Conservation (phyloP, 2,888 invertebrate species). For the Flexamia atlantica region DNA sequence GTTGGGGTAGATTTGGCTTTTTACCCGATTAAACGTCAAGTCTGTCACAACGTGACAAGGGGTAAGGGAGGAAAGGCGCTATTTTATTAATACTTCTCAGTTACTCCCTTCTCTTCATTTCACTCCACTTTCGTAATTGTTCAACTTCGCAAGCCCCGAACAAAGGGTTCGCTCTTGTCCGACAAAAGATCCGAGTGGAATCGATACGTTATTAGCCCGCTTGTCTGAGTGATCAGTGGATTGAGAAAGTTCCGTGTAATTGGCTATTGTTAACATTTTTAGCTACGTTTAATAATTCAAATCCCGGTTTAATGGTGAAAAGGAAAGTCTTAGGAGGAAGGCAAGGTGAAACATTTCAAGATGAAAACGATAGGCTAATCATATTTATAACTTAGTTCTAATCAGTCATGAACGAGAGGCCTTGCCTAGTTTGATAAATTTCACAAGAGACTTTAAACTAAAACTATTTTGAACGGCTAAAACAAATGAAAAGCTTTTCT, state of each 20-base stretch:
- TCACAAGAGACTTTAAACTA: too few relatives aligned
- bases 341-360: too few relatives aligned
- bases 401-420: too few relatives aligned
- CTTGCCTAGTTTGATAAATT: too few relatives aligned
- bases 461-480: too few relatives aligned
- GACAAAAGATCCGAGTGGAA: conserved; percentile 12
- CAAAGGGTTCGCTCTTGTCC: conserved; percentile 13
- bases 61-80: neutral
- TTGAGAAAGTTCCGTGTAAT: neutral
- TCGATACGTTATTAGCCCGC: conserved; percentile 30
- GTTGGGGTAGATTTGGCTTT: conserved; percentile 38
- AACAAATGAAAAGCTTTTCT: too few relatives aligned
- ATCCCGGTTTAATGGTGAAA: too few relatives aligned
- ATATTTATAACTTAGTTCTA: too few relatives aligned
- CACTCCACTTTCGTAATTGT: conserved; percentile 35
- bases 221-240: neutral
- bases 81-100: conserved; percentile 56
- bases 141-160: conserved; percentile 9
- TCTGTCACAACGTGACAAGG: conserved; percentile 20
- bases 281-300: too few relatives aligned
- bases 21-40: conserved; percentile 55
- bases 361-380: too few relatives aligned
- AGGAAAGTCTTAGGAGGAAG: too few relatives aligned
- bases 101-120: conserved; percentile 33
- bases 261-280: too few relatives aligned